A percentile compares a stretch with the other conserved stretches of the same genome.
These are phyloP conservation scores for Itoplectis maculator DNA, from an alignment of 2,888 invertebrate species.

Conservation along the genomic window DNA sequence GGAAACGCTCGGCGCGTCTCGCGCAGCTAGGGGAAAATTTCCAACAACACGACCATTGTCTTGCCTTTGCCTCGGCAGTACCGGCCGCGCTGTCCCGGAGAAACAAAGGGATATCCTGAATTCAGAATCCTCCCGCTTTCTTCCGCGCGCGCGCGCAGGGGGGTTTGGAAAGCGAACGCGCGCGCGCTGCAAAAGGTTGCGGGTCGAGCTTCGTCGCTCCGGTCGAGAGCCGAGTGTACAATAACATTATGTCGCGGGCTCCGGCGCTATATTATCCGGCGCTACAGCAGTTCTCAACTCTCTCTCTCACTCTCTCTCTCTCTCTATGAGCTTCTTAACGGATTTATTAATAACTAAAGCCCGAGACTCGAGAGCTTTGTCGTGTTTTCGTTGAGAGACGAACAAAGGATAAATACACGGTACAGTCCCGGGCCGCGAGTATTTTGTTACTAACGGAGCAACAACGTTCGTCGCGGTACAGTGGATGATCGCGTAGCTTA, in stretches of 20 bases:
- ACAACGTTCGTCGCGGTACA: too few relatives aligned
- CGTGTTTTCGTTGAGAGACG: not conserved
- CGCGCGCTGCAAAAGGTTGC: not conserved
- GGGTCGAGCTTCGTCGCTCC: not conserved
- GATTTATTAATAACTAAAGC: slow-evolving; percentile 34
- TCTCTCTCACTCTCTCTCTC: too few relatives aligned
- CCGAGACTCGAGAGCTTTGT: slow-evolving; percentile 8
- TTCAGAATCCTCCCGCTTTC: slow-evolving; percentile 39
- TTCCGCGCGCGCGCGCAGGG: not conserved
- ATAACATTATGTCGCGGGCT: slow-evolving; percentile 30
- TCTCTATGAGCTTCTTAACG: slow-evolving; percentile 27
- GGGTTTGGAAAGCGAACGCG: too few relatives aligned
- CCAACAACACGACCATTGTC: slow-evolving; percentile 39
- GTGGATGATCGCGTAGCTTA: too few relatives aligned
- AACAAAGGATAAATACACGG: not conserved
- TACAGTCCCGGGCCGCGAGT: not conserved
- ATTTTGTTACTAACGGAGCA: not conserved
- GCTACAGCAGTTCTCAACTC: slow-evolving; percentile 1
- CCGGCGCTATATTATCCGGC: slow-evolving; percentile 6
- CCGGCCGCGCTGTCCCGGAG: slow-evolving; percentile 33
- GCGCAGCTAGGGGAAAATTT: slow-evolving; percentile 26
- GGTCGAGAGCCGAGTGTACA: slow-evolving; percentile 23
- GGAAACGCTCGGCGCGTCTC: not conserved
- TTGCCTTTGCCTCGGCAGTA: slow-evolving; percentile 22
- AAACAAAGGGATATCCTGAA: slow-evolving; percentile 57